These are phyloP conservation scores for Caenorhabditis drosophilae DNA, from an alignment of 2,888 invertebrate genomes.

Conservation along the genomic window DNA sequence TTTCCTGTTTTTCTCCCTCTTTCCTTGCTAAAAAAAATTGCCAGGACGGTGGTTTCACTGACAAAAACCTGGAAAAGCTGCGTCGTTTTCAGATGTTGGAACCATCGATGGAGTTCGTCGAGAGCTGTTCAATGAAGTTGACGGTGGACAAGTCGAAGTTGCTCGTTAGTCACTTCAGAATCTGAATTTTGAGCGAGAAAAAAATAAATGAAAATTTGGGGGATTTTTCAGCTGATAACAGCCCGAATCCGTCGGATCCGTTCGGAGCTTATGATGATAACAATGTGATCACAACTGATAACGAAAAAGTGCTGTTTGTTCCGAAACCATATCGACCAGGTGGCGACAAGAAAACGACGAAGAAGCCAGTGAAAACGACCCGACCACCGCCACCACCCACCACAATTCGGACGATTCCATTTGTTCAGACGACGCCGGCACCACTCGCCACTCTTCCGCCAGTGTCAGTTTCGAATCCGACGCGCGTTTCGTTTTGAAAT, in stretches of 20 bases:
- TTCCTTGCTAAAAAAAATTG: too few species aligned
- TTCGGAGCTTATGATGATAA: slow-evolving; percentile 66
- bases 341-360: slow-evolving; percentile 46
- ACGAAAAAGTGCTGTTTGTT: slow-evolving; percentile 62
- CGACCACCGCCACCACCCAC: slow-evolving; percentile 33
- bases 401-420: slow-evolving; percentile 47
- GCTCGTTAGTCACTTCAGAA: slow-evolving; percentile 31
- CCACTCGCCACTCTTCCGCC: slow-evolving; percentile 32
- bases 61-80: slow-evolving; percentile 3
- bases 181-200: too few species aligned
- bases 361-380: slow-evolving; percentile 36
- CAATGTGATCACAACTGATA: slow-evolving; percentile 48
- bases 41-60: too few species aligned
- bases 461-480: slow-evolving; percentile 11
- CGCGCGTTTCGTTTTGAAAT: too few species aligned
- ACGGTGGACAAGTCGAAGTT: slow-evolving; percentile 46
- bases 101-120: slow-evolving; percentile 57
- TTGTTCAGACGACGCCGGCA: slow-evolving; percentile 35
- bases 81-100: slow-evolving; percentile 45
- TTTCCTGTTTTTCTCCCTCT: too few species aligned
- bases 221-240: slow-evolving; percentile 38
- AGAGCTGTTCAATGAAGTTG: slow-evolving; percentile 56
- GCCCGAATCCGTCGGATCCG: slow-evolving; percentile 34
- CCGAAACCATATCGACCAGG: slow-evolving; percentile 65
- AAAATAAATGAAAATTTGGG: background rate